Evolutionary conservation across 1,140 invertebrate genomes (phyloP), one percentile per base, ranked within the genome.

Genomic region (Gonatopus flavifemur): DNA sequence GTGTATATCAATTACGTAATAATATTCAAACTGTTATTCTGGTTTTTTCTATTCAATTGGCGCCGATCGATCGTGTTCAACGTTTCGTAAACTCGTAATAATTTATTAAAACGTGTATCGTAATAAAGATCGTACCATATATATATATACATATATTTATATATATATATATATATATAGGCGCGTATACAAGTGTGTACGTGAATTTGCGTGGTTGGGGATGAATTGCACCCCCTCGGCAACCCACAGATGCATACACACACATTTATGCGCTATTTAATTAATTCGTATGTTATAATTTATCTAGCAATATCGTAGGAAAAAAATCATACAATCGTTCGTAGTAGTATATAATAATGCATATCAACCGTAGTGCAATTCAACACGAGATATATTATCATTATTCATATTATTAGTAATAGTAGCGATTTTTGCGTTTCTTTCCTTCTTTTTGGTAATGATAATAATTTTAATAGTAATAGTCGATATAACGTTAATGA

Each of bases 401-500:
- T n/a, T n/a, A n/a, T n/a, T n/a, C n/a, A n/a, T 12, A 24, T 49
- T 25, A 36, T 50, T 41, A 43, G 44, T 46, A 35, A 30, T 44
- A 44, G 36, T 41, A 22, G 22, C 16, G 44, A 18, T 33, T 25
- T 28, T n/a, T n/a, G n/a, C n/a, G n/a, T n/a, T n/a, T n/a, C n/a
- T n/a, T n/a, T n/a, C n/a, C n/a, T n/a, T n/a, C n/a, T n/a, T n/a
- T n/a, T n/a, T 41, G 35, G 24, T 49, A 45, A 25, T 30, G 31
- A 30, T 59, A 49, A 32, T 57, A 56, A 40, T 59, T 31, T 44
- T 62, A 62, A 64, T 67, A 50, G 50, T 62, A 64, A 58, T 62
- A 58, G 45, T 62, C 44, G 30, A 55, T 55, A n/a, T n/a, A 59
- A 62, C 46, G 43, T 62, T 62, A 59, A 64, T 64, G 44, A 69